Conservation (phyloP, 2,113 vertebrate genomes). For the Puffinus mauretanicus region DNA sequence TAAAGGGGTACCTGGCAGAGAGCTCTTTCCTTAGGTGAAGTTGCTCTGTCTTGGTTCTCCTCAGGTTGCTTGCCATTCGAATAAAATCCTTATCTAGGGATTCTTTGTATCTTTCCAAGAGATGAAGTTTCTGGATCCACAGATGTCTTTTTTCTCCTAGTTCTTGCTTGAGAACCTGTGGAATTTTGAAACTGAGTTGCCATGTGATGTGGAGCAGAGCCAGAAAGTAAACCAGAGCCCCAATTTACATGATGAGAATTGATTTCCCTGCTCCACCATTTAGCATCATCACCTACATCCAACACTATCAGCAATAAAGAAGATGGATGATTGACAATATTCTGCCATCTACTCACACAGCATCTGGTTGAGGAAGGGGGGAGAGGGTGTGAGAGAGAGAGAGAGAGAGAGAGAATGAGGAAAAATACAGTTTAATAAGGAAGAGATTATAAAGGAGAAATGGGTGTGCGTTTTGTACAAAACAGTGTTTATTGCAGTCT, state of each 20-base stretch:
- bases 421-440: background rate
- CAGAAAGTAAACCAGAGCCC: background rate
- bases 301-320: background rate
- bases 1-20: slow-evolving; percentile 76
- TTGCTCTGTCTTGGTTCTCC: slow-evolving; percentile 82
- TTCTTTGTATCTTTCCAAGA: slow-evolving; percentile 81
- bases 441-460: background rate
- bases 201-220: background rate
- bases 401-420: background rate
- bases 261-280: background rate
- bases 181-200: background rate
- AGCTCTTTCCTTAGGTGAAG: slow-evolving; percentile 75
- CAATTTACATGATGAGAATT: background rate
- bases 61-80: slow-evolving; percentile 80
- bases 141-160: slow-evolving; percentile 72
- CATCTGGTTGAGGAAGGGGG: background rate
- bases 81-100: slow-evolving; percentile 82
- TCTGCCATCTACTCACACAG: background rate
- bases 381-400: too few species aligned
- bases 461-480: background rate
- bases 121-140: slow-evolving; percentile 78
- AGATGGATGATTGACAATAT: background rate
- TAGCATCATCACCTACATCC: background rate
- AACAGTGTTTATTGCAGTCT: background rate
- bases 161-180: slow-evolving; percentile 69